These are phyloP conservation scores for Branchipolynoe longqiensis DNA, from an alignment of 2,888 invertebrate genomes.

Conservation along the genomic window DNA sequence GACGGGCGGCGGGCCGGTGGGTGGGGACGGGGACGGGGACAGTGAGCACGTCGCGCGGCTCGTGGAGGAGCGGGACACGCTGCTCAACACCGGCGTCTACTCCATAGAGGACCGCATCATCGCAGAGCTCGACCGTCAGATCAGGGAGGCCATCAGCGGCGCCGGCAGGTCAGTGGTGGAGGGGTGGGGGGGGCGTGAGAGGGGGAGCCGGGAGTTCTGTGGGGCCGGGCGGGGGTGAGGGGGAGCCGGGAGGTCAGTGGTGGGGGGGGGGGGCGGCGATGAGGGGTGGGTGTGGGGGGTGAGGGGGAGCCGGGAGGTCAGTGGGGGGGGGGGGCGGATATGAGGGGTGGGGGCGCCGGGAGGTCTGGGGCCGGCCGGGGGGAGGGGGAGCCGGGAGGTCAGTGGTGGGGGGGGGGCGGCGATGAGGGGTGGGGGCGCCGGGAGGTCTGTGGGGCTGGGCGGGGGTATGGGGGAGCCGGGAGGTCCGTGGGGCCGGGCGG, in stretches of 20 bases:
- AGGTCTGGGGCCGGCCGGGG: too few relatives aligned
- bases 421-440: too few relatives aligned
- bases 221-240: not conserved
- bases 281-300: too few relatives aligned
- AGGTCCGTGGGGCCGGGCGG: too few relatives aligned
- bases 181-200: too few relatives aligned
- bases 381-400: too few relatives aligned
- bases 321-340: not conserved
- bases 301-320: not conserved
- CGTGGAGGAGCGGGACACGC: constrained; percentile 81
- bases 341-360: too few relatives aligned
- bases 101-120: constrained; percentile 81
- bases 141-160: constrained; percentile 78
- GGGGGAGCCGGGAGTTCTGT: not conserved
- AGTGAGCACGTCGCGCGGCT: constrained; percentile 80
- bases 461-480: too few relatives aligned
- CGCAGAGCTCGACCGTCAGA: constrained; percentile 81
- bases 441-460: too few relatives aligned
- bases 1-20: not conserved
- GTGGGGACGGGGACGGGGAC: not conserved
- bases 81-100: constrained; percentile 82
- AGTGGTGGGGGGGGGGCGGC: too few relatives aligned
- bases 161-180: constrained; percentile 67
- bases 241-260: too few relatives aligned
- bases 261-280: too few relatives aligned